Evolutionary conservation across 2,888 invertebrate genomes (phyloP), one percentile per base, ranked within the genome.

Genomic region (Apamea sordens): DNA sequence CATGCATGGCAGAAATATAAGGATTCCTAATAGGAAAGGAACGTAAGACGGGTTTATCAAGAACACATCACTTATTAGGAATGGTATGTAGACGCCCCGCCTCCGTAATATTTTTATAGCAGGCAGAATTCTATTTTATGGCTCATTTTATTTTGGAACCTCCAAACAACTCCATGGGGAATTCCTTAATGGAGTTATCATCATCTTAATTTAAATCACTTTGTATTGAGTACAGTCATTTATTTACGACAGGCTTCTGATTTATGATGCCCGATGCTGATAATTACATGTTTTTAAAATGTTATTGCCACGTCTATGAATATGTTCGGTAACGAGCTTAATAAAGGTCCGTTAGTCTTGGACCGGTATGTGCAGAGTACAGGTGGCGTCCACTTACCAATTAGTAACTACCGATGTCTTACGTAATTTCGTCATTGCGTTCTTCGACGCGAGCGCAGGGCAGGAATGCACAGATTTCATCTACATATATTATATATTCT

Each of bases 291-390:
- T 92, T 93, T 93, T 90, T 76, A 82, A 86, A 83, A 78, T 88
- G 88, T 90, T 91, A 91, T 88, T 90, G 91, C 88, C 77, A 86
- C 80, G 87, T 87, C 85, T 89, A 93, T 94, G 93, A 94, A 93
- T 94, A 94, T 91, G 93, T 94, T 93, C 91, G 92, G 92, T 94
- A 95, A 95, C 94, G 91, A 95, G 94, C 95, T 94, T 92, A 90
- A 87, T 86, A 91, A 89, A 89, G 90, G 91, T 84, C 96, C 96
- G 95, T 96, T 96, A 94, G 85, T 91, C 89, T 85, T 88, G 86
- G 90, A 94, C 94, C 95, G 93, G 94, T 94, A 93, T 93, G 90
- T 88, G 92, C 90, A 90, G 90, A 87, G 90, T 87, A 86, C 87
- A 90, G 84, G 89, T 88, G 88, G 92, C 91, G 91, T 91, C 90